Evolutionary conservation across 2,797 vertebrate genomes (phyloP).

Genomic region (Mus caroli): DNA sequence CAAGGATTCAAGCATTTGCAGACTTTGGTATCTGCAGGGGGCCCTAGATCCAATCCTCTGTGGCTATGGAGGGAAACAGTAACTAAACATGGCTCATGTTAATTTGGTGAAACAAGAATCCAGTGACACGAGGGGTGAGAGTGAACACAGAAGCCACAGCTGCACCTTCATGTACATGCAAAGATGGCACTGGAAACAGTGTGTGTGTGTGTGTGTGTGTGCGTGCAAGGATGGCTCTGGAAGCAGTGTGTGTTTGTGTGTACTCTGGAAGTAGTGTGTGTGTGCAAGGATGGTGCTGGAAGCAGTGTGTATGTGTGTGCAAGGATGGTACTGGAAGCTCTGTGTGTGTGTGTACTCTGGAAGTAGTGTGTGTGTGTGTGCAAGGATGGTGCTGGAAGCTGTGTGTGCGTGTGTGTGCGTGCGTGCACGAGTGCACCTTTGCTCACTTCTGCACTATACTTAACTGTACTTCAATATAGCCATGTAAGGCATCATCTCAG

Average conservation of each 20-base stretch:
- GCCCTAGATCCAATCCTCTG: not conserved
- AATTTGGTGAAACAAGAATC: conserved; percentile 27
- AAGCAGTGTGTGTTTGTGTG: not conserved
- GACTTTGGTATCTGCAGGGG: not conserved
- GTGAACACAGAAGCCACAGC: not conserved
- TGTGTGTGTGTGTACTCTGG: no score
- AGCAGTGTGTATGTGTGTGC: not conserved
- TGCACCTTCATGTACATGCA: not conserved
- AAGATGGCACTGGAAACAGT: not conserved
- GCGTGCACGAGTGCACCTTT: no score
- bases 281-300: not conserved
- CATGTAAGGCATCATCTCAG: not conserved
- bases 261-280: not conserved
- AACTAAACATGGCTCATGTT: not conserved
- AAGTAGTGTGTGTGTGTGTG: not conserved
- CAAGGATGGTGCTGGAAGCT: not conserved
- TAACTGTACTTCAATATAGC: not conserved
- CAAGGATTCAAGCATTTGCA: not conserved
- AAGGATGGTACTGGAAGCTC: no score
- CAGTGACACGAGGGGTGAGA: not conserved
- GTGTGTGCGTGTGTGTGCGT: not conserved
- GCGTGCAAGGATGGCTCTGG: no score
- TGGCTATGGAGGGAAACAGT: not conserved
- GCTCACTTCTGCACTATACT: not conserved
- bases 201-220: no score